Percentiles rank a stretch among this genome's conserved stretches.
phyloP scores from a whole-genome alignment of 2,888 invertebrate genomes.

The Phortica magna region DNA sequence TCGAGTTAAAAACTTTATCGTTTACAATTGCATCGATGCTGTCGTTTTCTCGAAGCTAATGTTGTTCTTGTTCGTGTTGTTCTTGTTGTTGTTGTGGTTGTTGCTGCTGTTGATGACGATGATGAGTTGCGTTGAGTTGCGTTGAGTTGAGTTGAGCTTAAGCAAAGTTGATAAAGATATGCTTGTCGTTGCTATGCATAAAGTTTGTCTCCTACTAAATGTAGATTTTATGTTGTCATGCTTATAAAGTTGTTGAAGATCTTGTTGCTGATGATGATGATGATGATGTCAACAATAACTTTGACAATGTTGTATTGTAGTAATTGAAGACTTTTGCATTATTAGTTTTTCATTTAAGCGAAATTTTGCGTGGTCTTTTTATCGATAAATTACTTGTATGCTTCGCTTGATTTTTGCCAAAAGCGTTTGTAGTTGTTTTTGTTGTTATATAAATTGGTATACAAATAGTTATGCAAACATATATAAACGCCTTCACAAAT shows the following conservation, averaged over 20 bases:
- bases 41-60: neutral
- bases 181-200: neutral
- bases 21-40: slow-evolving; percentile 32
- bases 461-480: neutral
- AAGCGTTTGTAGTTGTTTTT: slow-evolving; percentile 10
- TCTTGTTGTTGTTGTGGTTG: neutral
- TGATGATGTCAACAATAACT: neutral
- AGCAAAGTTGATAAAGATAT: slow-evolving; percentile 1
- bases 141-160: neutral
- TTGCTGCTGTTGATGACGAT: slow-evolving; percentile 7
- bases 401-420: neutral
- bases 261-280: neutral
- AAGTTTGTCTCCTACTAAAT: slow-evolving; percentile 10
- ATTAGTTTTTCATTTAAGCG: slow-evolving; percentile 26
- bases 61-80: neutral
- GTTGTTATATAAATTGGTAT: slow-evolving; percentile 13
- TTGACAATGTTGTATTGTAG: neutral
- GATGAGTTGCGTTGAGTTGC: neutral
- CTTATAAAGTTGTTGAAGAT: neutral
- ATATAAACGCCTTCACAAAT: neutral
- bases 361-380: slow-evolving; percentile 3
- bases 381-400: neutral
- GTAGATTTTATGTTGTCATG: neutral
- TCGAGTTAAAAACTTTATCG: slow-evolving; percentile 37
- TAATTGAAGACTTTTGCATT: slow-evolving; percentile 23